Base-by-base conservation (phyloP, 2,797 vertebrate genomes). In the Poecilia gillii region DNA sequence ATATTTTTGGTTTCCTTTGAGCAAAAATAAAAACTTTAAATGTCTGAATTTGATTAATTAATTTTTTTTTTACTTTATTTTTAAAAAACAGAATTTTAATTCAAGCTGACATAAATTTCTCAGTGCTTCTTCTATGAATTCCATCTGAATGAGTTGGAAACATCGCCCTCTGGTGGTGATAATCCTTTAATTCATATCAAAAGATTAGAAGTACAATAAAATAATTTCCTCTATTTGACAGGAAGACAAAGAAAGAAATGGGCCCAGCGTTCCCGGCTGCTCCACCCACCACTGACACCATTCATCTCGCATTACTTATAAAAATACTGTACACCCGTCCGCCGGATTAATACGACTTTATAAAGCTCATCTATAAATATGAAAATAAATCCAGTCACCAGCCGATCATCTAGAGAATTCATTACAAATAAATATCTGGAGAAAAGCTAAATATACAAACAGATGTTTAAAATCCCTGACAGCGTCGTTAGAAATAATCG, bases 281-380 rank as follows among this genome's bases (percentile, higher is more conserved):
- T 73, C 72, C 23, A 23, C 75, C 83, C 85, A 75, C 71, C 41
- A 86, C 75, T 57, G 31, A 83, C 59, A 80, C 73, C 59, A 73
- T 74, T 79, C 82, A 90, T 91, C 88, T 90, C 83, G 91, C 85
- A 88, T 89, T 92, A 88, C 81, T 89, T 93, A 89, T 80, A 92
- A 96, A 96, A 96, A 96, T 96, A 96, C 96, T 96, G 95, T 95
- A 95, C 89, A 88, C 16, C 28, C 14, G 25, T 16, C 45, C 68
- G 6, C 31, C 31, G 55, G 55, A 57, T 28, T 4, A 28, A n/a
- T 28, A 57, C 55, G 1, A 4, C 55, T 28, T 28, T 62, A 64
- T 64, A 64, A 64, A 64, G 31, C 31, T 64, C 73, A 16, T 79
- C 68, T 80, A 85, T 89, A 88, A 90, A 91, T 89, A 93, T 76